These are phyloP conservation scores for Leptogaster cylindrica DNA, from an alignment of 2,888 invertebrate genomes.

Conservation along the genomic window DNA sequence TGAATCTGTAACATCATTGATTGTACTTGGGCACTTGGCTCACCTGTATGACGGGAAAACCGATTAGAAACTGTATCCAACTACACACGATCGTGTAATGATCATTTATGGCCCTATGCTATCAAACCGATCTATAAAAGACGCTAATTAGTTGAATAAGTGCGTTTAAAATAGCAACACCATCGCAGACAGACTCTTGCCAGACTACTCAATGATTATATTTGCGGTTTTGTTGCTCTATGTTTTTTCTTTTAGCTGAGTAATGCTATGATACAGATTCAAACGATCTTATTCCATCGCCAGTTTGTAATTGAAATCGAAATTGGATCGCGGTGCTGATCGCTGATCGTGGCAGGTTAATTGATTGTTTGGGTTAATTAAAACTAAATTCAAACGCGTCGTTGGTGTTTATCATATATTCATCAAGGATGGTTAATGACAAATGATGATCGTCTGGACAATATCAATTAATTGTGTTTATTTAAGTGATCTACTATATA, in stretches of 20 bases:
- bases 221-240: background rate
- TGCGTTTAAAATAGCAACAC: slow-evolving; percentile 35
- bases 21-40: background rate
- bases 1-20: background rate
- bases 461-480: too few species aligned
- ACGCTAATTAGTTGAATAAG: slow-evolving; percentile 16
- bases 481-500: too few species aligned
- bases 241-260: background rate
- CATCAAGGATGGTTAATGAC: too few species aligned
- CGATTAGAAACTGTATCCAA: background rate
- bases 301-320: slow-evolving; percentile 28
- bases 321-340: slow-evolving; percentile 24
- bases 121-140: slow-evolving; percentile 25
- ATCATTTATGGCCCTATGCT: slow-evolving; percentile 17
- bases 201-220: background rate
- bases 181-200: background rate
- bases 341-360: slow-evolving; percentile 18
- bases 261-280: background rate
- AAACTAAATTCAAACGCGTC: too few species aligned
- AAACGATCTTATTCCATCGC: background rate
- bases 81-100: slow-evolving; percentile 1
- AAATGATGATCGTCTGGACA: too few species aligned
- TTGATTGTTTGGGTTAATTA: slow-evolving; percentile 35
- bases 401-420: too few species aligned
- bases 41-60: too few species aligned